Conservation (phyloP, 2,113 vertebrate species). For the Hemichromis elongatus region DNA sequence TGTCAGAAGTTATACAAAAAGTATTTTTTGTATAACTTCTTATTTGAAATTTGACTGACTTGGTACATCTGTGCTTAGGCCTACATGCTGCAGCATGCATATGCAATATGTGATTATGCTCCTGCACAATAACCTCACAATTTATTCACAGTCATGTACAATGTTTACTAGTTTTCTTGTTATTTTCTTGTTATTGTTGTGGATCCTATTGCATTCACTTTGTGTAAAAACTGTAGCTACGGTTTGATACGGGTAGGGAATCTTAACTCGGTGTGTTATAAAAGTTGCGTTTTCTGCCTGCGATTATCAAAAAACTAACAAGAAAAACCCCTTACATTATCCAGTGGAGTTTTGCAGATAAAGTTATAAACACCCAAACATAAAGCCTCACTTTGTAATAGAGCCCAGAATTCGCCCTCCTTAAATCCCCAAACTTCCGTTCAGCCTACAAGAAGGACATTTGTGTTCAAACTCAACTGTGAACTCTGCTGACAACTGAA, state of each 20-base stretch:
- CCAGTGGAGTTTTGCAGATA: background rate
- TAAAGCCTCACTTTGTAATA: background rate
- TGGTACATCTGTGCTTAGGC: background rate
- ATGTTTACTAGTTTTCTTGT: background rate
- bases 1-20: background rate
- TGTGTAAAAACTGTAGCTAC: background rate
- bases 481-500: conserved; percentile 37
- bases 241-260: background rate
- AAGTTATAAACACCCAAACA: background rate
- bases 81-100: background rate
- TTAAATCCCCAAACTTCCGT: conserved; percentile 1
- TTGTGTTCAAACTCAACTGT: conserved; percentile 19
- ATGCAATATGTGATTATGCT: background rate
- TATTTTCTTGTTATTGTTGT: background rate
- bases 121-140: background rate
- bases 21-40: too few species aligned
- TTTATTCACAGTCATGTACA: background rate
- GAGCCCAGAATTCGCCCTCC: background rate
- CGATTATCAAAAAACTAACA: background rate
- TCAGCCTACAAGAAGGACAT: conserved; percentile 12
- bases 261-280: background rate
- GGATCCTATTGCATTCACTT: background rate
- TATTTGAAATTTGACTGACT: background rate
- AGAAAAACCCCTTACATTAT: background rate
- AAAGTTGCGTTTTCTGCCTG: background rate